phyloP scores from a whole-genome alignment of 2,113 vertebrate species.

The Oryzias celebensis region DNA sequence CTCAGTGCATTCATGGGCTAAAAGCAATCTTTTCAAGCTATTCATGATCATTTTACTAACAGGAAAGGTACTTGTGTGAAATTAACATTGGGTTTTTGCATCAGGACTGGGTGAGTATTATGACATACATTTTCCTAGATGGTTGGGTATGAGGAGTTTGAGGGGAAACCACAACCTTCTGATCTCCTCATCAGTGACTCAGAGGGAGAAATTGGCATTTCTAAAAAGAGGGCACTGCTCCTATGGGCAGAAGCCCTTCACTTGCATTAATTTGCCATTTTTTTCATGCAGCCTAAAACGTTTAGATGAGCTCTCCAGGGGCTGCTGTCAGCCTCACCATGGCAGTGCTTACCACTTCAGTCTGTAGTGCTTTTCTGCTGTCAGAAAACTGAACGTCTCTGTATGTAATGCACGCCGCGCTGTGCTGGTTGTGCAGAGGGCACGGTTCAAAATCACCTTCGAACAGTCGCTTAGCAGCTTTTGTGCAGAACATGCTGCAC shows the following conservation, averaged over 20 bases:
- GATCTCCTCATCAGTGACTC: constrained; percentile 61
- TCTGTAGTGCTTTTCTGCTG: constrained; percentile 74
- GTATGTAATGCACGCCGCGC: constrained; percentile 25
- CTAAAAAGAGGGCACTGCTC: constrained; percentile 69
- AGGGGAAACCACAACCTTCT: constrained; percentile 44
- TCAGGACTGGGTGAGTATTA: constrained; percentile 12
- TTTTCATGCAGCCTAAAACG: constrained; percentile 75
- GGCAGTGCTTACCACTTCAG: constrained; percentile 73
- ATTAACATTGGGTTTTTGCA: constrained; percentile 11
- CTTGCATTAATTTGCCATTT: constrained; percentile 81
- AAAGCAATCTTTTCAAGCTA: not conserved
- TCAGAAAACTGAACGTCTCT: constrained; percentile 45
- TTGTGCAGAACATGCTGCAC: constrained; percentile 48
- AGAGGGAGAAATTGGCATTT: constrained; percentile 48
- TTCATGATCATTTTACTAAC: not conserved
- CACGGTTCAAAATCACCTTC: constrained; percentile 64
- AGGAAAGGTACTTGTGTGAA: not conserved
- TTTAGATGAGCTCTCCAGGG: constrained; percentile 78
- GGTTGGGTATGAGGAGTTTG: constrained; percentile 30
- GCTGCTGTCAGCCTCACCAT: constrained; percentile 53
- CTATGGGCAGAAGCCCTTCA: constrained; percentile 75
- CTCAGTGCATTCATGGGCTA: no score
- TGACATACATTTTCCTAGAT: constrained; percentile 32
- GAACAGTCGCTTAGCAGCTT: constrained; percentile 55
- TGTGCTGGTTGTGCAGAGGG: constrained; percentile 38